Evolutionary conservation across 2,113 vertebrate species (phyloP), one percentile per base, ranked within the genome.

Genomic region (Cavia aperea): DNA sequence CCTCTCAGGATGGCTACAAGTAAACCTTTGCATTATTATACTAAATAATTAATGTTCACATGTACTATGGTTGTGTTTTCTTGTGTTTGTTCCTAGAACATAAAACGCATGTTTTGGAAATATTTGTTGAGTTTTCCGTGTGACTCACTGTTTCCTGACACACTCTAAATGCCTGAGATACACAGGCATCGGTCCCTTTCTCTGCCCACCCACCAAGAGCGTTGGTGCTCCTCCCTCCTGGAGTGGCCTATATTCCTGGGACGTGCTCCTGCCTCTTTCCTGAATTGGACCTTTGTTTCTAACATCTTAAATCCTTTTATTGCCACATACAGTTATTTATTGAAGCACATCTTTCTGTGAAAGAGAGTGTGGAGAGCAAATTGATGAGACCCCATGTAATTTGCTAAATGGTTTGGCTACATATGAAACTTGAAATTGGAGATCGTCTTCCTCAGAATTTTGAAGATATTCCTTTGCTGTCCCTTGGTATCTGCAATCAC

Each of bases 381-480:
- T 36, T 70, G 65, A 33, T 89, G 83, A 95, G 51, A 66, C 78
- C 62, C 72, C n/a, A 33, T 89, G 26, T 88, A 90, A 75, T 66
- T 93, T 31, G 78, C 88, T 89, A 87, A 79, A 16, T 79, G 21
- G 65, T 91, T 94, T 62, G 75, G 39, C 84, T 75, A 12, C 68
- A 1, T 78, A 2, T 94, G 56, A 62, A 94, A 91, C 90, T 82
- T 94, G 86, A 90, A 33, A 68, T 68, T 77, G 56, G 43, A 91
- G 88, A 75, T 94, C 6, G 56, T 85, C 84, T 93, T 58, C 43
- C 39, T 92, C n/a, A 31, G 83, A 81, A 92, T 82, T 90, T 90
- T 79, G 66, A 91, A 88, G 72, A 15, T 19, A 43, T 65, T 85
- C 51, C 12, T 93, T 23, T 75, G 62, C 43, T 26, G 1, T 94